Conservation (phyloP, 2,113 vertebrate genomes). For the Crotalus horridus region DNA sequence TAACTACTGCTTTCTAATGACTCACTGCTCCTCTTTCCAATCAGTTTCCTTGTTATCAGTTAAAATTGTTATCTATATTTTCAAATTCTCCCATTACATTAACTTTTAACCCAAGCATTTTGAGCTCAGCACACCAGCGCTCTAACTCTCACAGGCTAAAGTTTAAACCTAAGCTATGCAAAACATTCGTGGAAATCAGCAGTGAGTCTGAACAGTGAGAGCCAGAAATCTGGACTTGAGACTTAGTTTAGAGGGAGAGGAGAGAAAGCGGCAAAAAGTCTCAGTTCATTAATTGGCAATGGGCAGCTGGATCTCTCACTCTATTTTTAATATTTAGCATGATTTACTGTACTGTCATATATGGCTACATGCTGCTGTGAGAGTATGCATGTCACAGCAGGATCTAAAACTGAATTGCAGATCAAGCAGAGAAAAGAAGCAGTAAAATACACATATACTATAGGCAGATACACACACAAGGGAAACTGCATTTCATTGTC, state of each 20-base stretch:
- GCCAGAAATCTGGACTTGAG: neutral
- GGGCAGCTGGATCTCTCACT: slow-evolving; percentile 5
- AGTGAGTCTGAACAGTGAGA: slow-evolving; percentile 51
- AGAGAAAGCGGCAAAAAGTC: slow-evolving; percentile 30
- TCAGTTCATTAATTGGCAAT: slow-evolving; percentile 32
- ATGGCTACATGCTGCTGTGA: slow-evolving; percentile 35
- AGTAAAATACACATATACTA: slow-evolving; percentile 50
- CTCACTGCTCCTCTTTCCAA: slow-evolving; percentile 51
- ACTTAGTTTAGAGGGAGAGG: no score
- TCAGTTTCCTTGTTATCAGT: slow-evolving; percentile 53
- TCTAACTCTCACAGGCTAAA: slow-evolving; percentile 7
- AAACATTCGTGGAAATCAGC: slow-evolving; percentile 49
- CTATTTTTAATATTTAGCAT: neutral
- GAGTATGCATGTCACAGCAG: neutral
- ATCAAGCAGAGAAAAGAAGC: slow-evolving; percentile 56
- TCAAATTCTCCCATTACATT: slow-evolving; percentile 56
- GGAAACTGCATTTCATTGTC: slow-evolving; percentile 55
- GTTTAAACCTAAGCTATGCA: slow-evolving; percentile 6
- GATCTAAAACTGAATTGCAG: slow-evolving; percentile 52
- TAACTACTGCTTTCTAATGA: slow-evolving; percentile 55
- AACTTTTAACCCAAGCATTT: slow-evolving; percentile 48
- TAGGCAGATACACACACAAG: slow-evolving; percentile 46
- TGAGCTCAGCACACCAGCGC: slow-evolving; percentile 50
- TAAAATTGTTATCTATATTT: slow-evolving; percentile 44
- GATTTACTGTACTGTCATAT: slow-evolving; percentile 24